A percentile compares a stretch with the other conserved stretches of the same genome.
These are phyloP conservation scores for Nebria brevicollis DNA, from an alignment of 2,888 invertebrate species.

Conservation along the genomic window DNA sequence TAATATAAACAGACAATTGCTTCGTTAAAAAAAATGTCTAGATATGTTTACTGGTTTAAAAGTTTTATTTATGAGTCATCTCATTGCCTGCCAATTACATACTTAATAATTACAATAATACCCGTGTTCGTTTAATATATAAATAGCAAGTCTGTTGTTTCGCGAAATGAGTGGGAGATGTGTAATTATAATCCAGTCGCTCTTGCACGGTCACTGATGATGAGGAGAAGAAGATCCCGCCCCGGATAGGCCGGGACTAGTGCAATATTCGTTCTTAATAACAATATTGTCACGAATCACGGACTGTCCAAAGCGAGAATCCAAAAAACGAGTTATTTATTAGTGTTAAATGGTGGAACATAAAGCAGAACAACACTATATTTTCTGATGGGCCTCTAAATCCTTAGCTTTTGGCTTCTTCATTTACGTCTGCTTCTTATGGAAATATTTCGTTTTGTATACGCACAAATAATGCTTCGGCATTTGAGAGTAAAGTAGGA, in stretches of 20 bases:
- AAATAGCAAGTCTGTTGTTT: too few relatives aligned
- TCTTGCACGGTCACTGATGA: constrained; percentile 1
- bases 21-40: too few relatives aligned
- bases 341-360: too few relatives aligned
- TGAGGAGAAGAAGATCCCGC: constrained; percentile 47
- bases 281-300: constrained; percentile 66
- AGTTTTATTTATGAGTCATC: too few relatives aligned
- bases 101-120: too few relatives aligned
- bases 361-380: too few relatives aligned
- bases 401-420: constrained; percentile 16
- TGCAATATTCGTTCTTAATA: constrained; percentile 67
- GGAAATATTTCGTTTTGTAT: background rate
- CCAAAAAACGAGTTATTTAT: too few relatives aligned
- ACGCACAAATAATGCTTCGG: background rate
- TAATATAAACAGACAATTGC: background rate
- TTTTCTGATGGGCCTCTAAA: background rate
- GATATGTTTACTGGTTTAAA: too few relatives aligned
- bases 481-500: background rate
- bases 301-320: constrained; percentile 59
- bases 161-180: too few relatives aligned
- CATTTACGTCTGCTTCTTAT: background rate
- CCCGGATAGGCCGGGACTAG: constrained; percentile 74
- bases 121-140: too few relatives aligned
- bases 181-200: background rate
- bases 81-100: too few relatives aligned